Conservation (phyloP, 2,113 vertebrate genomes). For the Osmerus eperlanus region DNA sequence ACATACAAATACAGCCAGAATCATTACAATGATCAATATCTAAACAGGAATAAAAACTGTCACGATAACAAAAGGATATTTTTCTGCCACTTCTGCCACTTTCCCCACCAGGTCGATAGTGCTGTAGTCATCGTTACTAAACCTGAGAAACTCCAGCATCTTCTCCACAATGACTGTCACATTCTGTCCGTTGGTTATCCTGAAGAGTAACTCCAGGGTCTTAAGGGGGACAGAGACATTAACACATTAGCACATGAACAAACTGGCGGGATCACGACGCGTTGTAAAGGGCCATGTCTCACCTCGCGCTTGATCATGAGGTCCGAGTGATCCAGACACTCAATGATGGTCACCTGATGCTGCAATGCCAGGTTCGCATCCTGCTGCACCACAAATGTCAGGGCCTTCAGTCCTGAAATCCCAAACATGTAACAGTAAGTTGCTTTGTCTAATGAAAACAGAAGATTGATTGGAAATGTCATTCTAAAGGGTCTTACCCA, state of each 20-base stretch:
- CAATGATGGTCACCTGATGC: constrained; percentile 98
- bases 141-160: constrained; percentile 89
- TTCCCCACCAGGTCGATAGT: constrained; percentile 85
- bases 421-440: not conserved
- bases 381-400: constrained; percentile 93
- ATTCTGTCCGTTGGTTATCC: constrained; percentile 95
- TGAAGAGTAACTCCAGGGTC: constrained; percentile 94
- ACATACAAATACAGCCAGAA: not conserved
- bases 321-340: constrained; percentile 93
- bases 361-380: constrained; percentile 92
- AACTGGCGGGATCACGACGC: too few species aligned
- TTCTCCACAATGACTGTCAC: constrained; percentile 91
- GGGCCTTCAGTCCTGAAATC: constrained; percentile 87
- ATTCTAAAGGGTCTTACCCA: constrained; percentile 76
- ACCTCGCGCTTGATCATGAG: constrained; percentile 96
- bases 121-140: constrained; percentile 86
- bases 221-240: constrained; percentile 54
- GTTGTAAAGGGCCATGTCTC: constrained; percentile 25
- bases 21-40: not conserved
- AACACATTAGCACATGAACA: not conserved
- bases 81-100: constrained; percentile 92
- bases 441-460: too few species aligned
- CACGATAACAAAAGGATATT: constrained; percentile 95
- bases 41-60: not conserved
- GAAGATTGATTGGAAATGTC: too few species aligned